Evolutionary conservation across 2,113 vertebrate species (phyloP), one percentile per base, ranked within the genome.

Genomic region (Centropus unirufus): DNA sequence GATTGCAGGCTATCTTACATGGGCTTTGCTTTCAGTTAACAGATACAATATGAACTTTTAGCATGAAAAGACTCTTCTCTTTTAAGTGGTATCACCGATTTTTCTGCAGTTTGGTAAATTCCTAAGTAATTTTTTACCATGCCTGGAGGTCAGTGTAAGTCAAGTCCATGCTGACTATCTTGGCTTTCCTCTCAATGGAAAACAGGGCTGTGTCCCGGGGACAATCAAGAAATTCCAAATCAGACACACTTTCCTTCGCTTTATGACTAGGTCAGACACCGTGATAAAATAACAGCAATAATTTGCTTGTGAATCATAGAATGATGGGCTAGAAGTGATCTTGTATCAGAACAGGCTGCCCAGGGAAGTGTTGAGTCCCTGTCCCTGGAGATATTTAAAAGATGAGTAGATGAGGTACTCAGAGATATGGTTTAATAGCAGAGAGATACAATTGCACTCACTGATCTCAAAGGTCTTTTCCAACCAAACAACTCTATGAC

Each of bases 211-310:
- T 1, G 7, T 11, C 8, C 39, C 3, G 3, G 6, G 12, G 46
- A 39, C 55, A 10, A 5, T 2, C 26, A n/a, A 59, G 34, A 8
- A 21, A n/a, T 7, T 8, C 32, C 49, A 47, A 57, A 66, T 8
- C 2, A 0, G 6, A 16, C 24, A 29, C 23, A 36, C 30, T 21
- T 26, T 62, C 55, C 16, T 24, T 34, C 1, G 5, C 19, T 44
- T 5, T 26, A 1, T 1, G 12, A 3, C 24, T 10, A 10, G 7
- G 32, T 14, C 54, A 21, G 34, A 8, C 49, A 34, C 29, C 40
- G 11, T 1, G 1, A n/a, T 7, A 7, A 40, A 14, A 44, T 14
- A 8, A 21, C 11, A 32, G 8, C 3, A 72, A 23, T 16, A 14
- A 39, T 18, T 32, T 23, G 36, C 22, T n/a, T 26, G 26, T 10